Evolutionary conservation across 2,888 invertebrate genomes (phyloP).

Genomic region (Steinernema carpocapsae): DNA sequence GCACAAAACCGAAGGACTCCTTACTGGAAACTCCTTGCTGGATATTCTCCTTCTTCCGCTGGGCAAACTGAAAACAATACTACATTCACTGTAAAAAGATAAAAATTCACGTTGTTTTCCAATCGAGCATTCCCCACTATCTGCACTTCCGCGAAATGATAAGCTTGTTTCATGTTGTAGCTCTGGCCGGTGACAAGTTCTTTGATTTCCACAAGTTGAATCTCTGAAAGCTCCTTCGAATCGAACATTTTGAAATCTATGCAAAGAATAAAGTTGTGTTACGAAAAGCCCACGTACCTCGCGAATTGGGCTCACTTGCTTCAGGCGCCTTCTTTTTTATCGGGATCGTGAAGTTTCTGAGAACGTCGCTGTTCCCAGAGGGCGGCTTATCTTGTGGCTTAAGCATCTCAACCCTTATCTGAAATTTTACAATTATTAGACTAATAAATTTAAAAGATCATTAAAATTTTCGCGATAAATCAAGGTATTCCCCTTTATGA

Average conservation of each 20-base stretch:
- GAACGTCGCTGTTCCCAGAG: too few species aligned
- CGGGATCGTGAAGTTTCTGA: background rate
- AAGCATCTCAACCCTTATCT: too few species aligned
- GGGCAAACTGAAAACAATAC: slow-evolving; percentile 34
- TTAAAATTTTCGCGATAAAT: too few species aligned
- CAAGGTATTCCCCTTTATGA: too few species aligned
- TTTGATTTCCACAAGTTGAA: background rate
- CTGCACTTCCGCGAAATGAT: background rate
- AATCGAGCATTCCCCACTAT: background rate
- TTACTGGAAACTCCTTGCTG: slow-evolving; percentile 20
- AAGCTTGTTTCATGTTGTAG: background rate
- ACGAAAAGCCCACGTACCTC: background rate
- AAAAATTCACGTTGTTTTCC: background rate
- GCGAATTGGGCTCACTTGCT: background rate
- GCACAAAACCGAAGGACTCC: slow-evolving; percentile 35
- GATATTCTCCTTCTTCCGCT: slow-evolving; percentile 33
- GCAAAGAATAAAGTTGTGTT: too few species aligned
- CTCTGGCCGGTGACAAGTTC: background rate
- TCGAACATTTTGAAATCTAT: background rate
- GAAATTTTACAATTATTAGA: too few species aligned
- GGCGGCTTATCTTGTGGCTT: background rate
- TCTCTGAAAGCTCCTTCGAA: background rate
- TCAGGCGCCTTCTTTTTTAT: background rate
- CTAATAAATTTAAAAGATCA: too few species aligned
- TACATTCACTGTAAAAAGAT: too few species aligned